Base-by-base conservation (phyloP, 2,888 invertebrate genomes). In the Anoplius nigerrimus region DNA sequence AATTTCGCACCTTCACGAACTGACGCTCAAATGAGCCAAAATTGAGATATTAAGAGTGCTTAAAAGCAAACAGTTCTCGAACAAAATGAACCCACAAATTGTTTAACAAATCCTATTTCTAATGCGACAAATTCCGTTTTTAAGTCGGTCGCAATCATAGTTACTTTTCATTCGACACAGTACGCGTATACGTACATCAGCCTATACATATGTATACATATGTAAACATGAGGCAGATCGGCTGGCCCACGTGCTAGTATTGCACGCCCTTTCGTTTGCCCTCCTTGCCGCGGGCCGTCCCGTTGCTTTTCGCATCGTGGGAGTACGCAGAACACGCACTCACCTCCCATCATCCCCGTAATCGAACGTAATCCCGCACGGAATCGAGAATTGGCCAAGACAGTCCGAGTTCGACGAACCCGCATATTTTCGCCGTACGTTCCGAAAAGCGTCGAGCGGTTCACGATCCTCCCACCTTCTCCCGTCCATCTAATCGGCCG, bases 281-380 rank as follows among this genome's bases (percentile, higher is more conserved):
- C 76, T 69, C 67, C 46, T 79, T 79, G 27, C 15, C n/a, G n/a
- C n/a, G 55, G 22, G 66, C 52, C 51, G 51, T 72, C 72, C 78
- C 74, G 75, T 78, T 78, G 66, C 57, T 71, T 34, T 34, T 72
- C 53, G 52, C n/a, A 53, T 63, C 62, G 72, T 71, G 72, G 67
- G 69, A 71, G 67, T 60, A n/a, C 16, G 34, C 57, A 11, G 34
- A 3, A 34, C 27, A 45, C 52, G 42, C 27, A 42, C 20, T 55
- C 61, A 66, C 48, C 60, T 48, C 20, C 62, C 24, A 45, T 6
- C 34, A 34, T 53, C 57, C 57, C 56, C 51, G 69, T 63, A 60
- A 72, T 63, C 56, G 42, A 21, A 62, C 22, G 59, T 48, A 16
- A 18, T 48, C 48, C 42, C 48, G 48, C 59, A 56, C 67, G 48